Base-by-base conservation (phyloP, 37 sponge, comb jelly and placozoan species). In the Axinella damicornis region DNA sequence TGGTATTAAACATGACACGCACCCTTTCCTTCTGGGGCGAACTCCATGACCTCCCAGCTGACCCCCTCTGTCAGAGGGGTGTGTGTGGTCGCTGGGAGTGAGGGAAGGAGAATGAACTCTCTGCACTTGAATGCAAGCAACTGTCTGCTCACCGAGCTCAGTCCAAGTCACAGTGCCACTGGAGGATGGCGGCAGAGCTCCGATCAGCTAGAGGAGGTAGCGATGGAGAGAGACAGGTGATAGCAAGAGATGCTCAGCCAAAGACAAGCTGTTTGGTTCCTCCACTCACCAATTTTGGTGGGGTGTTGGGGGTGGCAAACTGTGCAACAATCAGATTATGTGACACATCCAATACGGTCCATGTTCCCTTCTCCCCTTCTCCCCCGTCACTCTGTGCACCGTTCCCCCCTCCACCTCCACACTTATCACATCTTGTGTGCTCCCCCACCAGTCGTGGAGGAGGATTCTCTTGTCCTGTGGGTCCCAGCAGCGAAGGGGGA, bases 401-500 rank as follows among this genome's bases (percentile, higher is more conserved):
- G 0, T 12, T 34, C 57, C 52, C 14, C 38, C 64, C 52, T 27
- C 55, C 18, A 54, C 41, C 59, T 92, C 79, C 9, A 87, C 71
- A 56, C 65, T 17, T 5, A 79, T 40, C n/a, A 89, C 81, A 2
- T 71, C 58, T 73, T 53, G 36, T 12, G 46, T 41, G 73, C 87
- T 83, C 2, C 76, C 73, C 88, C 94, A 89, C 18, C 37, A 18
- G 55, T 73, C 74, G 41, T 28, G 30, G 66, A 83, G 83, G 38
- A 83, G 38, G 13, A 95, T 32, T 6, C 40, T 74, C 9, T 41
- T 65, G 13, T 82, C 90, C 53, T 55, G 36, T 0, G n/a, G 25
- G 58, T 81, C 72, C 94, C 94, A 95, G 55, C 94, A 92, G 30
- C 85, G 84, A 2, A 56, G 52, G 0, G 96, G 91, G 21, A 95